Base-by-base conservation (phyloP, 1,140 invertebrate genomes). In the Danaus plexippus region DNA sequence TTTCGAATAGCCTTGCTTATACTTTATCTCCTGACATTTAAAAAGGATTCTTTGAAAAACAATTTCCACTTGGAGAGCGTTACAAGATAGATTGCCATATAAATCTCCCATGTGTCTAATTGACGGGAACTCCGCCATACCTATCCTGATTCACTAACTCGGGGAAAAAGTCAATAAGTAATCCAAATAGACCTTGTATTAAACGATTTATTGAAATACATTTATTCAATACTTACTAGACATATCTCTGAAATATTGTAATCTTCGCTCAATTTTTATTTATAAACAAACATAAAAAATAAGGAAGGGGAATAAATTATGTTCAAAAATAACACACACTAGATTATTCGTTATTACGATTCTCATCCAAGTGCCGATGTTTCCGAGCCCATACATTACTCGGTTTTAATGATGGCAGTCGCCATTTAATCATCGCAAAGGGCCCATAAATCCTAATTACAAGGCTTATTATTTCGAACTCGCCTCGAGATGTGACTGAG, bases 31-130 rank as follows among this genome's bases (percentile, higher is more conserved):
- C 51, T 47, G 54, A 43, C 45, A 57, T 63, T 64, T 60, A 57
- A 63, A 71, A 64, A 63, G 59, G 61, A 68, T 66, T 55, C 64
- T 73, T 78, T 69, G 68, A 62, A 73, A 76, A 77, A 70, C 74
- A 73, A 73, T 77, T 75, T 77, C 68, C 67, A 59, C 57, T 65
- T 58, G 59, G 57, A 45, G 43, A 57, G 46, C 48, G 67, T 55
- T 69, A 67, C 64, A 79, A 81, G 78, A 81, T 72, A 71, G 75
- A 81, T 81, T 62, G 72, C 64, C 67, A 61, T 74, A 81, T 81
- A 81, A 81, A 81, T 81, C 78, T 78, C 60, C 69, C 64, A 59
- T 66, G 69, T 77, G 75, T 78, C 73, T 82, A 82, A 82, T 82
- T 82, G 79, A 80, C 77, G 73, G 64, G 64, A 73, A 71, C 70